phyloP scores from a whole-genome alignment of 2,888 invertebrate genomes.

The Onchidella celtica region DNA sequence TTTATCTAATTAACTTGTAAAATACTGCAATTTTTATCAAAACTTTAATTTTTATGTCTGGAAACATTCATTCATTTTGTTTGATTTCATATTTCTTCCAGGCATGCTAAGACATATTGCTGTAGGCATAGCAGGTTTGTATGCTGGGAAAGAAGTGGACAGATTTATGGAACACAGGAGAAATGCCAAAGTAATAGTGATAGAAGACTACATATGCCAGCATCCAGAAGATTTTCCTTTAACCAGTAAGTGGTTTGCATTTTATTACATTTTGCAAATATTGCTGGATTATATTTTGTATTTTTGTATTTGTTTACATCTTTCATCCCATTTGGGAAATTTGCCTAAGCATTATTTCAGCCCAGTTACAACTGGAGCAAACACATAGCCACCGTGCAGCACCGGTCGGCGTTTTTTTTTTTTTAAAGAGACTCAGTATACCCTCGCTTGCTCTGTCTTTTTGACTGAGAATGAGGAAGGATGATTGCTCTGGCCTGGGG shows the following conservation, averaged over 20 bases:
- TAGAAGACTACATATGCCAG: slow-evolving; percentile 45
- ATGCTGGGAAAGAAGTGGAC: slow-evolving; percentile 3
- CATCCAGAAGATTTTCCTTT: slow-evolving; percentile 50
- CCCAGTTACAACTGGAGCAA: too few relatives aligned
- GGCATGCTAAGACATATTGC: slow-evolving; percentile 18
- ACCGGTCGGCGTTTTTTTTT: too few relatives aligned
- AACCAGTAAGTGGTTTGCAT: slow-evolving; percentile 29
- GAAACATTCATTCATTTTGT: too few relatives aligned
- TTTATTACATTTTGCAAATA: neutral
- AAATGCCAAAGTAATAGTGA: neutral
- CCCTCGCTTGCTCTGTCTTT: too few relatives aligned
- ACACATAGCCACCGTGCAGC: too few relatives aligned
- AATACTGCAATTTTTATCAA: too few relatives aligned
- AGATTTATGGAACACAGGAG: neutral
- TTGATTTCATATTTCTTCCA: neutral
- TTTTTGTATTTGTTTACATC: neutral
- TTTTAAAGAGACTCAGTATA: too few relatives aligned
- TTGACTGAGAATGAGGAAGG: too few relatives aligned
- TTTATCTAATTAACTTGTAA: too few relatives aligned
- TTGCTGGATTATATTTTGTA: neutral
- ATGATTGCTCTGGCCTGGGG: too few relatives aligned
- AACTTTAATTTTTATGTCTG: too few relatives aligned
- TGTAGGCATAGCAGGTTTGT: neutral
- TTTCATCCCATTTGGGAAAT: neutral
- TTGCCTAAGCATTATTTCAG: neutral